Percentiles rank a stretch among this genome's conserved stretches.
Evolutionary conservation across 1,140 invertebrate species (phyloP).

Genomic region (Neelides sp.): DNA sequence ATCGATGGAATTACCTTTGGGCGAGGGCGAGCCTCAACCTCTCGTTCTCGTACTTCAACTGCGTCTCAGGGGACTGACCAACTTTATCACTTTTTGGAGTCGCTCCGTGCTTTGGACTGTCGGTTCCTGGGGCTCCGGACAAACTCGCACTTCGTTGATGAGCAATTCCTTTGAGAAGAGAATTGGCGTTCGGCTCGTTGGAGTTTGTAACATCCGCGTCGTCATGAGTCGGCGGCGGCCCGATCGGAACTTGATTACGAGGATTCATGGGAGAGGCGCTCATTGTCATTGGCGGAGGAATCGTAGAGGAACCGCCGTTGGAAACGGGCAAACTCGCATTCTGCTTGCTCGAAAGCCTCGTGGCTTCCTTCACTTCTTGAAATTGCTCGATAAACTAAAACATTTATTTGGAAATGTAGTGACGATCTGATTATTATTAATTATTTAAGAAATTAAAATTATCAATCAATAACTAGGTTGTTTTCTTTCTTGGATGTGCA

Average conservation of each 20-base stretch:
- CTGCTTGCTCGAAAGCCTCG: constrained; percentile 48
- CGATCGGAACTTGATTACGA: constrained; percentile 18
- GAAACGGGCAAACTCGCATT: too few relatives aligned
- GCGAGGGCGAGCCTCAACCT: constrained; percentile 85
- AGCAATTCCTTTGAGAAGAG: constrained; percentile 23
- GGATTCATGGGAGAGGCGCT: constrained; percentile 23
- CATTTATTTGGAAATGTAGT: too few relatives aligned
- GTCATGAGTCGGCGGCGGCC: constrained; percentile 6
- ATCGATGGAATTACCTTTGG: constrained; percentile 59
- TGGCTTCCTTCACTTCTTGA: constrained; percentile 93
- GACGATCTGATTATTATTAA: too few relatives aligned
- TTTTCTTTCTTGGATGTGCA: too few relatives aligned
- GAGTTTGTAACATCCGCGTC: constrained; percentile 24
- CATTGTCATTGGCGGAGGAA: constrained; percentile 26
- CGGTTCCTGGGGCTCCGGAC: constrained; percentile 22
- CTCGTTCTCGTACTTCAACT: constrained; percentile 95
- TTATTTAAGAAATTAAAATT: too few relatives aligned
- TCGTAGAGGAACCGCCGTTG: constrained; percentile 20
- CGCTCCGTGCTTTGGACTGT: constrained; percentile 30
- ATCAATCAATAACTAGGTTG: too few relatives aligned
- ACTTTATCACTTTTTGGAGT: constrained; percentile 42
- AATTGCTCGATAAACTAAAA: constrained; percentile 95
- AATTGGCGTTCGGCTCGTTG: constrained; percentile 30
- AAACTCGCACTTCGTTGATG: constrained; percentile 30
- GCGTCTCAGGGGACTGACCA: constrained; percentile 53